A percentile compares a stretch with the other conserved stretches of the same genome.
These are phyloP conservation scores for Austrofundulus limnaeus DNA, from an alignment of 2,113 vertebrate genomes.

Conservation along the genomic window DNA sequence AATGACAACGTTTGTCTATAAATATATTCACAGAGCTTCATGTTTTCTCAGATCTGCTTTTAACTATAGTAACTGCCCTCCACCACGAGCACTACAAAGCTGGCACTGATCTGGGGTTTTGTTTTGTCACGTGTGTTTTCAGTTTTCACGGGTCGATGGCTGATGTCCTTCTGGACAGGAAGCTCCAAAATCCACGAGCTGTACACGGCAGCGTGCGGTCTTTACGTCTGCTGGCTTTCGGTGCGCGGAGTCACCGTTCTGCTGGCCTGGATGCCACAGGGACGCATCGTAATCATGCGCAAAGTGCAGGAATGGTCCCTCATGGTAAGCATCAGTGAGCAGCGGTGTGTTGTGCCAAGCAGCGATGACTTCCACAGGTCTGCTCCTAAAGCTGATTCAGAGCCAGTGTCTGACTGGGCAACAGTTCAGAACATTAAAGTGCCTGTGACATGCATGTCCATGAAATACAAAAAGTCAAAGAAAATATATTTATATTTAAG, in stretches of 20 bases:
- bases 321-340: conserved; percentile 80
- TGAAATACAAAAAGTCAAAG: no score
- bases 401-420: no score
- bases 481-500: no score
- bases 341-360: not conserved
- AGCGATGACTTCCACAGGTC: no score
- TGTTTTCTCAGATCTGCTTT: conserved; percentile 1
- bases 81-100: not conserved
- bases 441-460: no score
- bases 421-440: no score
- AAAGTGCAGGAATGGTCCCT: conserved; percentile 98
- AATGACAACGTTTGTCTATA: conserved; percentile 25
- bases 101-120: not conserved
- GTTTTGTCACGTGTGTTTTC: conserved; percentile 19
- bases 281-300: conserved; percentile 91
- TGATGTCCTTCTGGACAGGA: conserved; percentile 99
- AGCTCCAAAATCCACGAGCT: conserved; percentile 97
- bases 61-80: no score
- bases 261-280: conserved; percentile 98
- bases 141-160: conserved; percentile 96
- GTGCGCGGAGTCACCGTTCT: conserved; percentile 92
- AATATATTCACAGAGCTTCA: not conserved
- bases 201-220: conserved; percentile 96
- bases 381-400: no score
- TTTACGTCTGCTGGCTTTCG: conserved; percentile 97